A percentile compares a stretch with the other conserved stretches of the same genome.
These are phyloP conservation scores for Aselliscus stoliczkanus DNA, from an alignment of 2,797 vertebrate genomes.

Conservation along the genomic window DNA sequence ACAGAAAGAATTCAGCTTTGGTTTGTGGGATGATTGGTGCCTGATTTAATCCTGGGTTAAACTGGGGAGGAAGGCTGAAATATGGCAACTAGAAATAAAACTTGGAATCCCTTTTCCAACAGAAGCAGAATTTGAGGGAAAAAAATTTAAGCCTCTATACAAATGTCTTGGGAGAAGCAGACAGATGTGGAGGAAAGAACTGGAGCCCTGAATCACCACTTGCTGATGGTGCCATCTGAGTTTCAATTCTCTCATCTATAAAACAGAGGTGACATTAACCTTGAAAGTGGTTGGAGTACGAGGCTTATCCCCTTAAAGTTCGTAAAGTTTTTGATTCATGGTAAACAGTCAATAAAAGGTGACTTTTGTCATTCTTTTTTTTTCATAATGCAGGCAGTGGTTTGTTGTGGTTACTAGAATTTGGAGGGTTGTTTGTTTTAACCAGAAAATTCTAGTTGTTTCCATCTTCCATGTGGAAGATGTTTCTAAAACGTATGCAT, in stretches of 20 bases:
- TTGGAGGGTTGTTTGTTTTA: not conserved
- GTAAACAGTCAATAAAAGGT: not conserved
- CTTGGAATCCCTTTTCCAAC: not conserved
- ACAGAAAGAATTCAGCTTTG: not conserved
- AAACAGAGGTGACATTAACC: not conserved
- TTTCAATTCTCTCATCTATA: not conserved
- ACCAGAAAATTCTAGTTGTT: not conserved
- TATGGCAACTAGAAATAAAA: not conserved
- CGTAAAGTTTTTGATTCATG: not conserved
- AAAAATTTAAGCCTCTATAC: not conserved
- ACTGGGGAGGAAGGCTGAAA: not conserved
- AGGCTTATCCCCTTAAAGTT: not conserved
- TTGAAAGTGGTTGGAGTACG: not conserved
- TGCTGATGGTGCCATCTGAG: not conserved
- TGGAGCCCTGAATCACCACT: not conserved
- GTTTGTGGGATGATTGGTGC: too few relatives aligned
- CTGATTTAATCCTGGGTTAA: not conserved
- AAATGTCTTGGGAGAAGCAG: not conserved
- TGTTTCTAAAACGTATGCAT: not conserved
- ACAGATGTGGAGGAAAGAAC: rapidly evolving
- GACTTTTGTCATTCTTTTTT: not conserved
- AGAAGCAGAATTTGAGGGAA: not conserved
- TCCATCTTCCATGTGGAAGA: not conserved
- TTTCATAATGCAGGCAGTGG: not conserved
- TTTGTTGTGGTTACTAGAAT: not conserved